Evolutionary conservation across 2,113 vertebrate genomes (phyloP).

Genomic region (Hypocryptadius cinnamomeus): DNA sequence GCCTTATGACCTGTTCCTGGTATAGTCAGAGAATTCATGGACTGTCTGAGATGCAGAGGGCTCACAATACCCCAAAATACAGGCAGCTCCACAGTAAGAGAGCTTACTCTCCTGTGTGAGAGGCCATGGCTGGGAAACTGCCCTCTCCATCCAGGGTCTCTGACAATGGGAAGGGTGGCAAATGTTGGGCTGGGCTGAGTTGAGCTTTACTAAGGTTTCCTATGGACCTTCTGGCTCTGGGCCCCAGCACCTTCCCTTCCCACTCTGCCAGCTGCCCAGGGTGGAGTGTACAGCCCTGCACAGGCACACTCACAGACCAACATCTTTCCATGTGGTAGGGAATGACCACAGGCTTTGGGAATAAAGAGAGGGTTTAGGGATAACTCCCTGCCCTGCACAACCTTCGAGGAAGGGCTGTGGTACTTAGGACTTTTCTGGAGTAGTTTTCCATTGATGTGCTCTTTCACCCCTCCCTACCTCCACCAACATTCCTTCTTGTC

Average conservation of each 20-base stretch:
- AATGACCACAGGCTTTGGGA: not conserved
- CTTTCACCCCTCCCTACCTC: not conserved
- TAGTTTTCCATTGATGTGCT: not conserved
- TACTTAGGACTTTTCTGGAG: not conserved
- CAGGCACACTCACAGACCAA: not conserved
- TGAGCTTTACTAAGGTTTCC: not conserved
- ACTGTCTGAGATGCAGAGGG: not conserved
- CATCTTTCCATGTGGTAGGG: not conserved
- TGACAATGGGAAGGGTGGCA: not conserved
- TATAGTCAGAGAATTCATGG: not conserved
- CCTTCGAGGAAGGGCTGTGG: not conserved
- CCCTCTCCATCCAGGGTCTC: not conserved
- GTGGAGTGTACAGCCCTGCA: not conserved
- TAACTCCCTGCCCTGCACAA: not conserved
- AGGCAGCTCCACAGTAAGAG: not conserved
- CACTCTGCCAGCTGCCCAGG: not conserved
- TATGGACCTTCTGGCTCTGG: not conserved
- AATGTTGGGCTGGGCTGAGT: not conserved
- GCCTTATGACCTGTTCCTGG: not conserved
- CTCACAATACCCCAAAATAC: not conserved
- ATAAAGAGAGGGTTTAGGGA: not conserved
- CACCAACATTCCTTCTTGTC: not conserved
- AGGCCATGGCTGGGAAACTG: not conserved
- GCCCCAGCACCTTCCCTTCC: not conserved
- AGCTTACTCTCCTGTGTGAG: not conserved